Base-by-base conservation (phyloP, 2,888 invertebrate genomes). In the Drosophila imparisetae region DNA sequence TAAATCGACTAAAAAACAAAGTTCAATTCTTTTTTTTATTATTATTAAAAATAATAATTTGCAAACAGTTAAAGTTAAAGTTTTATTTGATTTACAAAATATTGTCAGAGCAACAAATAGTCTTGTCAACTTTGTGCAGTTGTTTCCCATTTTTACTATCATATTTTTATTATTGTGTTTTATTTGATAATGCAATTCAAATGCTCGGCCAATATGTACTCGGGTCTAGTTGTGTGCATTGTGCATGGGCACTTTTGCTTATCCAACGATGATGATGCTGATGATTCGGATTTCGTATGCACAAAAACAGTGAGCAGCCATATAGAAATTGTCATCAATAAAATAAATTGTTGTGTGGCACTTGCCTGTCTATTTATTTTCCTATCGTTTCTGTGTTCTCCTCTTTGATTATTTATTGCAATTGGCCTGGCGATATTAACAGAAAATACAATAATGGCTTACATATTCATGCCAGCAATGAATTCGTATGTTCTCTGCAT, bases 291-390 rank as follows among this genome's bases (percentile, higher is more conserved):
- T 84, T 87, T 75, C 27, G 50, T 71, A 87, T 89, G 85, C 83
- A 89, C 82, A 84, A 84, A 84, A 89, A 84, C 72, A 68, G 62
- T 62, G 62, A 74, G 57, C 71, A 27, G 57, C 62, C 71, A 61
- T 64, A 81, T 66, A 67, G 64, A 75, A 68, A 84, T 78, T 75
- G 75, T 86, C 79, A 89, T 89, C 85, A 89, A 83, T 87, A 85
- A 85, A 75, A 85, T 72, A 78, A 85, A 84, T 87, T 73, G 75
- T 67, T 75, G 67, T 67, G 60, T 63, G 45, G 29, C 74, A 74
- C 57, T 66, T 53, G 61, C 53, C 24, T 52, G 34, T 60, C 36
- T 15, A 32, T 58, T 71, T 57, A 24, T 49, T 48, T 24, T 32
- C n/a, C 13, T 24, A 24, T 45, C 4, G 1, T 2, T 21, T 45